phyloP scores from a whole-genome alignment of 2,888 invertebrate species.

The Nemoura dubitans region DNA sequence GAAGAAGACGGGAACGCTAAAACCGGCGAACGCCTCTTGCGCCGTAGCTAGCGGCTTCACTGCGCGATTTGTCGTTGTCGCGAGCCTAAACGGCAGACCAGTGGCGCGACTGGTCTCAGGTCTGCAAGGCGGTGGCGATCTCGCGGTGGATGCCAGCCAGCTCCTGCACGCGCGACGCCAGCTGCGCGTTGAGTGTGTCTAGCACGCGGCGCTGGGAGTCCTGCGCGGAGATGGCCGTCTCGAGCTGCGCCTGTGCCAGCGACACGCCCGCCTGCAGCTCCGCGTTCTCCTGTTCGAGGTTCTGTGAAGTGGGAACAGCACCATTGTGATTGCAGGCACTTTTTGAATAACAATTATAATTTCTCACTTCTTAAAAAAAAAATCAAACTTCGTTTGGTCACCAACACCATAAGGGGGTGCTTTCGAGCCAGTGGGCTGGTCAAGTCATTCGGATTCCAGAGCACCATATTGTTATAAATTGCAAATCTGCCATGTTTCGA shows the following conservation, averaged over 20 bases:
- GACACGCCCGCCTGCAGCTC: slow-evolving; percentile 74
- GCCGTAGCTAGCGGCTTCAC: background rate
- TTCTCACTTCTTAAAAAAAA: too few species aligned
- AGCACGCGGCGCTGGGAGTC: slow-evolving; percentile 84
- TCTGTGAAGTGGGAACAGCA: slow-evolving; percentile 58
- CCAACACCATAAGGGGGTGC: too few species aligned
- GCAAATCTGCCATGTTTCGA: too few species aligned
- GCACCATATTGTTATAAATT: too few species aligned
- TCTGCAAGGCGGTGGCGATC: slow-evolving; percentile 81
- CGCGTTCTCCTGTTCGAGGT: slow-evolving; percentile 71
- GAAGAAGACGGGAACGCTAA: background rate
- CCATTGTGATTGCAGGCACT: too few species aligned
- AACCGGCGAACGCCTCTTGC: background rate
- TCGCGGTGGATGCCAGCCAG: slow-evolving; percentile 84
- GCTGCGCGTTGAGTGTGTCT: slow-evolving; percentile 83
- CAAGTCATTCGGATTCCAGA: too few species aligned
- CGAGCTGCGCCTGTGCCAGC: slow-evolving; percentile 80
- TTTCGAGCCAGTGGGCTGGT: too few species aligned
- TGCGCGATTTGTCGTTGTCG: background rate
- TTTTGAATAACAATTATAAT: too few species aligned
- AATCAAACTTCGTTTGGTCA: too few species aligned
- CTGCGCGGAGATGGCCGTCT: slow-evolving; percentile 80
- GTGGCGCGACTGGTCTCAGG: slow-evolving; percentile 63
- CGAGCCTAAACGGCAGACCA: slow-evolving; percentile 47
- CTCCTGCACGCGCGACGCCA: slow-evolving; percentile 82